A percentile compares a stretch with the other conserved stretches of the same genome.
These are phyloP conservation scores for Meloidogyne chitwoodi DNA, from an alignment of 1,140 invertebrate species.

Conservation along the genomic window DNA sequence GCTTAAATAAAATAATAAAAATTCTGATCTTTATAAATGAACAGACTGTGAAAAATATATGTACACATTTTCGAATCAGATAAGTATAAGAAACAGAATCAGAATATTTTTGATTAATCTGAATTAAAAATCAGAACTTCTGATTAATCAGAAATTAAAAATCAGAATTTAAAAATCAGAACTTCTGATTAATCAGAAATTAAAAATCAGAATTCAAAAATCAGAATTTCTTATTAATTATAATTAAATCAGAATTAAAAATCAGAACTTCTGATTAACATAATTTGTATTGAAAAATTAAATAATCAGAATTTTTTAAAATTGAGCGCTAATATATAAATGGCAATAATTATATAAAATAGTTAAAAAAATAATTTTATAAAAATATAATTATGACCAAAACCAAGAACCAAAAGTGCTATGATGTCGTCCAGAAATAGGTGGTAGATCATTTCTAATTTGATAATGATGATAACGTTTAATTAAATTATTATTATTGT, in stretches of 20 bases:
- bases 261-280: neutral
- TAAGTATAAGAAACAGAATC: too few species aligned
- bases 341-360: neutral
- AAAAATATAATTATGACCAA: neutral
- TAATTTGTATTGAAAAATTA: too few species aligned
- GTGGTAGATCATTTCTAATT: conserved; percentile 12
- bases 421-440: neutral
- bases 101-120: neutral
- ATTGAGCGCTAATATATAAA: neutral
- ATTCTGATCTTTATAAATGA: too few species aligned
- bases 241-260: neutral
- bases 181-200: neutral
- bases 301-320: neutral
- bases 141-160: neutral
- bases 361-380: neutral
- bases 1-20: too few species aligned
- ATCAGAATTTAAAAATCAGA: neutral
- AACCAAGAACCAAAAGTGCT: conserved; percentile 19
- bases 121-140: neutral
- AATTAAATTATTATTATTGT: neutral
- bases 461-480: conserved; percentile 19
- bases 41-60: too few species aligned
- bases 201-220: neutral
- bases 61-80: too few species aligned
- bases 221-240: neutral